Evolutionary conservation across 2,888 invertebrate genomes (phyloP).

Genomic region (Mantis religiosa): DNA sequence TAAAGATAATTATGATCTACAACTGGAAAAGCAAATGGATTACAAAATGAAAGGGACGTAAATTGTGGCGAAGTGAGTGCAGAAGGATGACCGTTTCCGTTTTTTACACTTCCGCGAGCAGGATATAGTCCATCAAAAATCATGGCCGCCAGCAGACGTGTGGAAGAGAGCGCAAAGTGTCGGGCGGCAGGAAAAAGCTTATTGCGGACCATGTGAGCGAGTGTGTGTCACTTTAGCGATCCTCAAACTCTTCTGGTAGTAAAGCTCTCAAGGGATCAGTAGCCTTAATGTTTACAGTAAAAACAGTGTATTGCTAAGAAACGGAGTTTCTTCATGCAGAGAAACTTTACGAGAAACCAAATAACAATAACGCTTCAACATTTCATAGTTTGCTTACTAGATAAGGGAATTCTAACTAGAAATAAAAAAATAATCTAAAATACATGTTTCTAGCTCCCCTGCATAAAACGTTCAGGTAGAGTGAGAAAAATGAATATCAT

Average conservation of each 20-base stretch:
- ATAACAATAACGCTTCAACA: no score
- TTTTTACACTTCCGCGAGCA: background rate
- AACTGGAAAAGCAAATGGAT: background rate
- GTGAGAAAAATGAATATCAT: no score
- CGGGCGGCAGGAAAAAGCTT: conserved; percentile 6
- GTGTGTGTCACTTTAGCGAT: background rate
- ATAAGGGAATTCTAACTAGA: no score
- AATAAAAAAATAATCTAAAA: no score
- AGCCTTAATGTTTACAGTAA: no score
- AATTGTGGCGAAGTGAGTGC: background rate
- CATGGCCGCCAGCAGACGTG: background rate
- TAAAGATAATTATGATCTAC: background rate
- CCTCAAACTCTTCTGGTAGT: background rate
- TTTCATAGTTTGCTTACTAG: no score
- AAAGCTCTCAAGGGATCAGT: background rate
- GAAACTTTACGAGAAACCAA: no score
- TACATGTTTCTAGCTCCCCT: no score
- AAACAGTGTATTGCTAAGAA: no score
- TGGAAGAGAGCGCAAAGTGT: background rate
- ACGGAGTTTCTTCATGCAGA: no score
- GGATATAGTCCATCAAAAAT: conserved; percentile 15
- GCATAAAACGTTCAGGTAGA: no score
- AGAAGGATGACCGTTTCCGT: conserved; percentile 8
- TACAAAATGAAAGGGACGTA: background rate
- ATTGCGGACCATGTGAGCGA: background rate